phyloP scores from a whole-genome alignment of 2,113 vertebrate genomes.

The Campylomormyrus numenius region DNA sequence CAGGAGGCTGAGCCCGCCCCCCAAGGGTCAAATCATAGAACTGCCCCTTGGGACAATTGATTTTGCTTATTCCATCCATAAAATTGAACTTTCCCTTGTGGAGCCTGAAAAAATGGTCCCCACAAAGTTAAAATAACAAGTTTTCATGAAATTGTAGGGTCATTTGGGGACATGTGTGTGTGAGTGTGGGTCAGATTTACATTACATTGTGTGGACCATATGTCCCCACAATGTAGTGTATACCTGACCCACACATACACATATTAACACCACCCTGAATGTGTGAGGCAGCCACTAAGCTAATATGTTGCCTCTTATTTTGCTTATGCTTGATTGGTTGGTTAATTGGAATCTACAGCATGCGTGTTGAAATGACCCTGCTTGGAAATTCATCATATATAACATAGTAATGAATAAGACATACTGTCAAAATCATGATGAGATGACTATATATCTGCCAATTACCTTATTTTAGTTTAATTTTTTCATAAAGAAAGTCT shows the following conservation, averaged over 20 bases:
- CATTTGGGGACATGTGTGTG: no score
- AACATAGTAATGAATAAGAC: background rate
- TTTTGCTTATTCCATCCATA: background rate
- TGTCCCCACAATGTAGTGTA: no score
- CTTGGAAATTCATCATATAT: background rate
- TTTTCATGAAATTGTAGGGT: no score
- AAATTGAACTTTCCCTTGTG: background rate
- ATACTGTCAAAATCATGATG: background rate
- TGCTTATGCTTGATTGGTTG: background rate
- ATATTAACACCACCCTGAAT: background rate
- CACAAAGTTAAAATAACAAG: no score
- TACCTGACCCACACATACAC: background rate
- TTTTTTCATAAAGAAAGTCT: background rate
- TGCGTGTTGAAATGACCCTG: background rate
- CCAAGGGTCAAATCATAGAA: background rate
- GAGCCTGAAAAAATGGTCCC: background rate
- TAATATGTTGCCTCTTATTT: background rate
- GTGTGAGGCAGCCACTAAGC: background rate
- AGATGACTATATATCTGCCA: background rate
- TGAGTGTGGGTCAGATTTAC: no score
- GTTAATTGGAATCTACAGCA: background rate
- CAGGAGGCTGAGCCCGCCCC: background rate
- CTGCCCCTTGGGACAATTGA: background rate
- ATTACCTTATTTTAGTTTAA: background rate
- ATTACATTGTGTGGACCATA: no score